These are phyloP conservation scores for Syngnathoides biaculeatus DNA, from an alignment of 2,113 vertebrate genomes.

Conservation along the genomic window DNA sequence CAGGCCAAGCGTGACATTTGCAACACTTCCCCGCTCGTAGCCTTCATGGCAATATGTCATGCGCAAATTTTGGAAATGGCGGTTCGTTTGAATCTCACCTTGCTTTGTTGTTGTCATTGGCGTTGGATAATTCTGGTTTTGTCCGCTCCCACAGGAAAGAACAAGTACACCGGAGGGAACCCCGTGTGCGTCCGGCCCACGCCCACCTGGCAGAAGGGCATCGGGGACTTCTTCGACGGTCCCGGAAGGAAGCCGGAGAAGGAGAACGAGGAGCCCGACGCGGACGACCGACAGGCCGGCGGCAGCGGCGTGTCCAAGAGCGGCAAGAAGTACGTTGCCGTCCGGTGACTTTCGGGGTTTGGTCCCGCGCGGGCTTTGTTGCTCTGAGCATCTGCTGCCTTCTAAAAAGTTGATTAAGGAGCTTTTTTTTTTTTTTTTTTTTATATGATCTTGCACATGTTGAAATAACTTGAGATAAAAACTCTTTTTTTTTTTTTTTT, in stretches of 20 bases:
- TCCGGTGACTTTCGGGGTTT: no score
- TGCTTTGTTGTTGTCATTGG: neutral
- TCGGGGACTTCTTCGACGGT: constrained; percentile 83
- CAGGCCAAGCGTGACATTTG: no score
- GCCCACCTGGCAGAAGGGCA: constrained; percentile 86
- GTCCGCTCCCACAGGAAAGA: constrained; percentile 64
- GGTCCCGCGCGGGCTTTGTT: no score
- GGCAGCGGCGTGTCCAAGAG: constrained; percentile 76
- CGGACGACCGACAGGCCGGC: constrained; percentile 72
- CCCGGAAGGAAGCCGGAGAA: constrained; percentile 73
- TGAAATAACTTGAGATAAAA: no score
- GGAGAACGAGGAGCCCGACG: constrained; percentile 68
- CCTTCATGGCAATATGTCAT: no score
- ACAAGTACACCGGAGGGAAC: constrained; percentile 80
- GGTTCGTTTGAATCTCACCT: neutral
- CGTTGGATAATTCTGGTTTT: no score
- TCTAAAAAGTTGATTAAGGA: no score
- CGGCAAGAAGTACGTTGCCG: constrained; percentile 71
- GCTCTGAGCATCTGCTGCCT: no score
- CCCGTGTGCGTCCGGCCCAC: constrained; percentile 82
- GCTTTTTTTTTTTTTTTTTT: no score
- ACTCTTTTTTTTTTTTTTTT: neutral
- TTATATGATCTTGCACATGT: no score
- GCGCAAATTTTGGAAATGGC: no score
- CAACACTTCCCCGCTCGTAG: no score